Evolutionary conservation across 1,140 invertebrate genomes (phyloP), one percentile per base, ranked within the genome.

Genomic region (Holcopasites calliopsidis): DNA sequence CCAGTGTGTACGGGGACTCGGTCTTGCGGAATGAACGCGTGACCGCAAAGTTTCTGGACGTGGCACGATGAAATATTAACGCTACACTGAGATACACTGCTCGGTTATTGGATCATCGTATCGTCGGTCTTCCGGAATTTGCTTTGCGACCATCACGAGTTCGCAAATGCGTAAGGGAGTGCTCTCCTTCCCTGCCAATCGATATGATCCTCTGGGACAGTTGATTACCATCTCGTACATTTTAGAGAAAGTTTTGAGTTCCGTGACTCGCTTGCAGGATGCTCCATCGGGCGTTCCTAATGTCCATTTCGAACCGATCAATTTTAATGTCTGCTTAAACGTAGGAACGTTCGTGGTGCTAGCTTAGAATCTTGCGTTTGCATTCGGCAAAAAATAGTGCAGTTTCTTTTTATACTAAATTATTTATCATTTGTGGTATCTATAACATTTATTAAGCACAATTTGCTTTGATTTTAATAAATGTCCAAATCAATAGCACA

Each of bases 41-140:
- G 75, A 71, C 79, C 57, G 38, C 42, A 74, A 82, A 83, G 70
- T 83, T 83, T 71, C 76, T 70, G 75, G 80, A 55, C 76, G 54
- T 16, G 4, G 28, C 21, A 33, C 68, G 55, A 83, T 83, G 77
- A 83, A 83, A 83, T 83, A 83, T 83, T 83, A 83, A 83, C 80
- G 76, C 76, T 55, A 82, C 47, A 40, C 66, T 23, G 47, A 76
- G 76, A 80, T 55, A 82, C 47, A 40, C 66, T 23, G 47, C 11
- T 28, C 65, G 62, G 64, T 66, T 80, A 83, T 78, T 40, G 64
- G 52, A 40, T 58, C 52, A 60, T 47, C 54, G 65, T 69, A 61
- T 65, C 65, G 44, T 66, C 55, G 80, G 64, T 68, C 64, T 79
- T 68, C 65, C 69, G 49, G 75, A 83, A 83, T 83, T 52, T 66